These are phyloP conservation scores for Xiphophorus hellerii DNA, from an alignment of 2,113 vertebrate species.

Conservation along the genomic window DNA sequence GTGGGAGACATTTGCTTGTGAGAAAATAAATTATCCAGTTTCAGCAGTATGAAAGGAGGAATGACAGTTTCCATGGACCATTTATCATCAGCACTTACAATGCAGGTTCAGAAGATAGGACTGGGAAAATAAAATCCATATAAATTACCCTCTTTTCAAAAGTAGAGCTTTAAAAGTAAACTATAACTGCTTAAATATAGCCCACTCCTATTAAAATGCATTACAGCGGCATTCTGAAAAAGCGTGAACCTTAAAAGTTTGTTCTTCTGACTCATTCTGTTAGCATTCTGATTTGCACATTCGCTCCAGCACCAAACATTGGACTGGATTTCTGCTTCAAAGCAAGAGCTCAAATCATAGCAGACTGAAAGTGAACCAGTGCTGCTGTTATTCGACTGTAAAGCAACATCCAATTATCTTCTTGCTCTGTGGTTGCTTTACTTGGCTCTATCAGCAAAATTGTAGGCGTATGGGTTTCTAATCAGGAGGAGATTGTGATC, in stretches of 20 bases:
- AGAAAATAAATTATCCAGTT: slow-evolving; percentile 59
- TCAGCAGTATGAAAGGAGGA: slow-evolving; percentile 55
- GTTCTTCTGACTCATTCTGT: background rate
- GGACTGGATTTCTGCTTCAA: background rate
- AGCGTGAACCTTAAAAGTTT: background rate
- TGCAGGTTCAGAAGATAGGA: slow-evolving; percentile 58
- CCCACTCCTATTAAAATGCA: slow-evolving; percentile 58
- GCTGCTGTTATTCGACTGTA: background rate
- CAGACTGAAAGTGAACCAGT: background rate
- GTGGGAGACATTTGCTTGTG: slow-evolving; percentile 35
- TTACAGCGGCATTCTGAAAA: slow-evolving; percentile 2
- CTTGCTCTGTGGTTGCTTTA: background rate
- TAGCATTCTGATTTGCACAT: background rate
- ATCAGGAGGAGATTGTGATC: background rate
- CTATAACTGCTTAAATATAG: slow-evolving; percentile 27
- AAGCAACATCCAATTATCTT: background rate
- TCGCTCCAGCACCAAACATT: background rate
- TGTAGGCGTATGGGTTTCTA: background rate
- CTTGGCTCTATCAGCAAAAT: background rate
- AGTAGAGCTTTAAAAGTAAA: slow-evolving; percentile 51
- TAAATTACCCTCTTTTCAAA: slow-evolving; percentile 49
- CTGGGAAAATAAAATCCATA: slow-evolving; percentile 70
- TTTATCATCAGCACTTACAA: slow-evolving; percentile 62
- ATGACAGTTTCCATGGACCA: slow-evolving; percentile 54
- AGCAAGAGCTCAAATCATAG: background rate